Evolutionary conservation across 2,113 vertebrate species (phyloP).

Genomic region (Oncorhynchus kisutch): DNA sequence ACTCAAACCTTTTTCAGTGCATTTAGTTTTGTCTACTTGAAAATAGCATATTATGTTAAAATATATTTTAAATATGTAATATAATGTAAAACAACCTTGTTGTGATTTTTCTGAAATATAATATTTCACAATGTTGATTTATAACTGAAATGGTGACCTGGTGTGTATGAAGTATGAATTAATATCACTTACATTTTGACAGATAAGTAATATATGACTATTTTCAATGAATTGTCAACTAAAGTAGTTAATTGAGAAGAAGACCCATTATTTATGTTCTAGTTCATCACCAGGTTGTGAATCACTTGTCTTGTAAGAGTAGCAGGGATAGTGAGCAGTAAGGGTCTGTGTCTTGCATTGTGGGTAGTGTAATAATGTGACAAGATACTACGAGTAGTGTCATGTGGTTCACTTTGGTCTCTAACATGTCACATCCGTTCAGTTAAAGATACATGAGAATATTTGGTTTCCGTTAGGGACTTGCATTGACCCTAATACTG

Average conservation of each 20-base stretch:
- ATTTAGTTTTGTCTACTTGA: neutral
- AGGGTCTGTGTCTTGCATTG: neutral
- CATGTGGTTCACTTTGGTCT: neutral
- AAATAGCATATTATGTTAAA: neutral
- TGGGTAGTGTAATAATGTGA: too few relatives aligned
- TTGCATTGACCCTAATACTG: slow-evolving; percentile 16
- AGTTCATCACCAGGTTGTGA: neutral
- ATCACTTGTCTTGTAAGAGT: neutral
- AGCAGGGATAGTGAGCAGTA: neutral
- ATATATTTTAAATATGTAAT: neutral
- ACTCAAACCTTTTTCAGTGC: neutral
- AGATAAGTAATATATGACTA: too few relatives aligned
- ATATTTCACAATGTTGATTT: neutral
- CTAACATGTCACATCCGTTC: slow-evolving; percentile 10
- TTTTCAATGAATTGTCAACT: neutral
- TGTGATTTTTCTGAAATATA: neutral
- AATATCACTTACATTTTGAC: neutral
- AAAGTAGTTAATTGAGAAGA: neutral
- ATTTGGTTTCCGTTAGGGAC: slow-evolving; percentile 1
- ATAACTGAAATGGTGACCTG: neutral
- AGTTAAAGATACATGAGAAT: neutral
- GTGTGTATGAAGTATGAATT: neutral
- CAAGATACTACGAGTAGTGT: slow-evolving; percentile 14
- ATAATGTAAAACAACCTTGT: neutral
- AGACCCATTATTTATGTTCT: neutral